Evolutionary conservation across 1,140 invertebrate species (phyloP), one percentile per base, ranked within the genome.

Genomic region (Aphaenogaster ashmeadi): DNA sequence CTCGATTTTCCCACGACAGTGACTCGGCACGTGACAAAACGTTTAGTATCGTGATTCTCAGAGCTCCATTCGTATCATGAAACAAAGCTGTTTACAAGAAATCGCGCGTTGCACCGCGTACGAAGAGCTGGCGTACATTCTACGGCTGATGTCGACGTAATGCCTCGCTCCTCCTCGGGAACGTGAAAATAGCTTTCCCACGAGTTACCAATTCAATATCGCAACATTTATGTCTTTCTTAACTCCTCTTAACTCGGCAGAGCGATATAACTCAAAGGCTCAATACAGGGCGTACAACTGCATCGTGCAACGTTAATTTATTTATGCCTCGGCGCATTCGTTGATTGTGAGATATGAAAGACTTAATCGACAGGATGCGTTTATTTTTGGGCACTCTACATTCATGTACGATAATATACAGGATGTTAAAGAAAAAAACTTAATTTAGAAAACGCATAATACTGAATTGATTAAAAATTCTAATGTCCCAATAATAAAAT

Each of bases 161-260:
- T 47, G 79, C 54, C 54, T 8, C 21, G 44, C n/a, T 38, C 44
- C 44, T 66, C 11, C 3, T 69, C n/a, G 58, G 54, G n/a, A 54
- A 74, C 56, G 41, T 77, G 47, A 50, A 87, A 50, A 81, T 71
- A 71, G 8, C 38, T 90, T 90, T 90, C 89, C 75, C 89, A 88
- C 89, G 86, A 80, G 71, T 79, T 50, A 75, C 15, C 41, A 64
- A 33, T 36, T 77, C 75, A 47, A 89, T 27, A 27, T 87, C 69
- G 33, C 50, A 62, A 80, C 67, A 81, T 89, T 90, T 79, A 50
- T 44, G 27, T 79, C 36, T 66, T 60, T 66, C 62, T 67, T 47
- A 6, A 44, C 18, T 36, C 38, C 21, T 78, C 44, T n/a, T 41
- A 77, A 72, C 78, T 64, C 62, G 33, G 4, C 27, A 15, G 13